A percentile compares a stretch with the other conserved stretches of the same genome.
Conservation (phyloP, 1,140 invertebrate genomes). For the Ridgeia piscesae region DNA sequence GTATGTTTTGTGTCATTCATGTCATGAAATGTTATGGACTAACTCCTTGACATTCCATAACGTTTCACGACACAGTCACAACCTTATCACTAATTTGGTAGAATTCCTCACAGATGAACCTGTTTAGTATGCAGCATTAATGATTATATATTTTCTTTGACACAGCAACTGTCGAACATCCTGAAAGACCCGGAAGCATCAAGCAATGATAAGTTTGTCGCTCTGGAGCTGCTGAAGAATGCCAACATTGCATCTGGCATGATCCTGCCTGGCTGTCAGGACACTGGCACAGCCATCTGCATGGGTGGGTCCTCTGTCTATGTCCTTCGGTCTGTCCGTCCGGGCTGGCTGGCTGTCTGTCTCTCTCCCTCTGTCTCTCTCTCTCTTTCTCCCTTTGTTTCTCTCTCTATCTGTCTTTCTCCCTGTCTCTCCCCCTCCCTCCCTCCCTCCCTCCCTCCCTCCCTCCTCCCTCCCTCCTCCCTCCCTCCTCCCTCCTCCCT, state of each 20-base stretch:
- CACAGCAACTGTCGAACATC: slow-evolving; percentile 56
- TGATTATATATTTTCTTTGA: not conserved
- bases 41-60: too few species aligned
- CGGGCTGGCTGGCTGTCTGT: too few species aligned
- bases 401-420: too few species aligned
- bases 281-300: slow-evolving; percentile 59
- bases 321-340: too few species aligned
- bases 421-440: too few species aligned
- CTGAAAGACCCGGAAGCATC: slow-evolving; percentile 57
- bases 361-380: too few species aligned
- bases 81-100: not conserved
- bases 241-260: slow-evolving; percentile 57
- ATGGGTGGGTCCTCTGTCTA: slow-evolving; percentile 48
- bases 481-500: too few species aligned
- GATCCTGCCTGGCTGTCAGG: slow-evolving; percentile 58
- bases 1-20: too few species aligned
- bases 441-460: too few species aligned
- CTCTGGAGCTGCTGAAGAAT: slow-evolving; percentile 59
- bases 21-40: too few species aligned
- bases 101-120: not conserved
- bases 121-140: not conserved
- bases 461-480: too few species aligned
- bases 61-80: not conserved
- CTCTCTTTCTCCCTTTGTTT: too few species aligned
- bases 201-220: slow-evolving; percentile 58